These are phyloP conservation scores for Philaethria dido DNA, from an alignment of 2,888 invertebrate genomes.

Conservation along the genomic window DNA sequence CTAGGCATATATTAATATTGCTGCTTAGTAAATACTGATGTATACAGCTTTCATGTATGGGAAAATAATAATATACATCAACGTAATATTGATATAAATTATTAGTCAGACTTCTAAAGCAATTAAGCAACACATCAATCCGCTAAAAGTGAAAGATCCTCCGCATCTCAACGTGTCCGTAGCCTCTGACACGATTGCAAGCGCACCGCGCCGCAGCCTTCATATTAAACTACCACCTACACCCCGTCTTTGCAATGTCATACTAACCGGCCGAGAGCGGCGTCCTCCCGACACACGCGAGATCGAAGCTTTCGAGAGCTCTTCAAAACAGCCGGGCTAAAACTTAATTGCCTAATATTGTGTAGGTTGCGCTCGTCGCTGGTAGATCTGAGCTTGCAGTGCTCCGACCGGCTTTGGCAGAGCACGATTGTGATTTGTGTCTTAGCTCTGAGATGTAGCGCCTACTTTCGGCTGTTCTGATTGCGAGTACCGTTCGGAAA, in stretches of 20 bases:
- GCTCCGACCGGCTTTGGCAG: constrained; percentile 36
- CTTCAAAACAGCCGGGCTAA: constrained; percentile 53
- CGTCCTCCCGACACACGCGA: constrained; percentile 36
- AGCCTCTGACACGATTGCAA: constrained; percentile 70
- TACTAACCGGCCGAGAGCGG: constrained; percentile 51
- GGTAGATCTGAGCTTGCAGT: constrained; percentile 61
- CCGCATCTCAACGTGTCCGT: constrained; percentile 43
- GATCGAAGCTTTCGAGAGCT: constrained; percentile 43
- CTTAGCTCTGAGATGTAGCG: constrained; percentile 34
- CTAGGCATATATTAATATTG: no score
- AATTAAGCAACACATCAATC: not conserved
- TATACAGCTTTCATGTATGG: no score
- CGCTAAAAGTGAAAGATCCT: constrained; percentile 25
- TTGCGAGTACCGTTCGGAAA: constrained; percentile 59
- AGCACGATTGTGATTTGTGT: not conserved
- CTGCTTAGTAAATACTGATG: no score
- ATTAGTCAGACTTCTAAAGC: constrained; percentile 34
- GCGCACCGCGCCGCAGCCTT: constrained; percentile 68
- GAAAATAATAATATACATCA: no score
- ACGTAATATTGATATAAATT: no score
- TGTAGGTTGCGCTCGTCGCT: constrained; percentile 66
- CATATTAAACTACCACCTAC: constrained; percentile 74
- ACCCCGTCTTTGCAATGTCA: constrained; percentile 58
- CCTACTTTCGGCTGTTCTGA: constrained; percentile 42
- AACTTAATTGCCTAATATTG: constrained; percentile 72